phyloP scores from a whole-genome alignment of 2,888 invertebrate species.

The Anarsia innoxiella region DNA sequence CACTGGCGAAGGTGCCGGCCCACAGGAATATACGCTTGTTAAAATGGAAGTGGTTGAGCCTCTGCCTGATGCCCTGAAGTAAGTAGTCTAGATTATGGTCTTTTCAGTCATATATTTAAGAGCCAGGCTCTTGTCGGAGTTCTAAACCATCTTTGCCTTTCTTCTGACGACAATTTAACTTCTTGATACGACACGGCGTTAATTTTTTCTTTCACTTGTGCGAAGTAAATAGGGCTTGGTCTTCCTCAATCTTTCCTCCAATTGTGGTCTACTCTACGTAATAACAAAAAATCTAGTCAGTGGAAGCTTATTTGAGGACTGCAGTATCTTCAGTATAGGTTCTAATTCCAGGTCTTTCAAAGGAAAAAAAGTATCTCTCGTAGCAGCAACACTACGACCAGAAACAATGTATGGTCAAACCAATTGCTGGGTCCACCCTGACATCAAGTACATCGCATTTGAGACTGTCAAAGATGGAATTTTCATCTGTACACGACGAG shows the following conservation, averaged over 20 bases:
- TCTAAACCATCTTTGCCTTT: no score
- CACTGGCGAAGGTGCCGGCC: constrained; percentile 97
- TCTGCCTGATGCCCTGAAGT: constrained; percentile 82
- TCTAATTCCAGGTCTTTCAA: constrained; percentile 63
- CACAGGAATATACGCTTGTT: constrained; percentile 97
- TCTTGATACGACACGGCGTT: no score
- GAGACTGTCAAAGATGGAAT: constrained; percentile 82
- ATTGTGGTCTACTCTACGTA: no score
- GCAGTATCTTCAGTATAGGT: no score
- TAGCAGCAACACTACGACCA: constrained; percentile 98
- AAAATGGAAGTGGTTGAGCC: constrained; percentile 91
- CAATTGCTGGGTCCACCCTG: constrained; percentile 98
- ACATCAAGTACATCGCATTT: constrained; percentile 94
- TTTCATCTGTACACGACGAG: constrained; percentile 89
- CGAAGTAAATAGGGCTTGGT: no score
- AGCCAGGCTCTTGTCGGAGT: no score
- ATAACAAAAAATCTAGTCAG: no score
- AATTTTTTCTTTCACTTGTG: no score
- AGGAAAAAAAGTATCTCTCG: constrained; percentile 82
- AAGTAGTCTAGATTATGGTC: constrained; percentile 23
- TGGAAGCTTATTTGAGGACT: no score
- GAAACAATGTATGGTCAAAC: constrained; percentile 99
- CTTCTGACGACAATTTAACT: no score
- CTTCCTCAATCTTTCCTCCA: background rate
- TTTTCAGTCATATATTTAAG: no score